Evolutionary conservation across 2,113 vertebrate genomes (phyloP).

Genomic region (Triplophysa siluroides): DNA sequence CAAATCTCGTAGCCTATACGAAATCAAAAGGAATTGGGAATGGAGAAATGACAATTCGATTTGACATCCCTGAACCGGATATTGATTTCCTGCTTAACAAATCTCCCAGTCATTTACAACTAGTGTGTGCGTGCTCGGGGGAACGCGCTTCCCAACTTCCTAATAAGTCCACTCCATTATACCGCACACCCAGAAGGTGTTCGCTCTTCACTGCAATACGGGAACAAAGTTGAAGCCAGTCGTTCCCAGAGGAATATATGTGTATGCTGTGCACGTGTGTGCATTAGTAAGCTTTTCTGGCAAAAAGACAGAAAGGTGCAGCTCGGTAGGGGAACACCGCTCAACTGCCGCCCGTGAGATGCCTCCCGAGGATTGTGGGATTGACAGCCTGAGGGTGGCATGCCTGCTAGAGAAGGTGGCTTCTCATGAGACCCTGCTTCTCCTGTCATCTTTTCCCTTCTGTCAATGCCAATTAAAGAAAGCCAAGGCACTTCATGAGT

Average conservation of each 20-base stretch:
- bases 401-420: slow-evolving; percentile 16
- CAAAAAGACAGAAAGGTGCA: slow-evolving; percentile 30
- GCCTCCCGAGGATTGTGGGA: slow-evolving; percentile 40
- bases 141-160: slow-evolving; percentile 9
- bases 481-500: slow-evolving; percentile 23
- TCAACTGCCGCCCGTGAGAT: slow-evolving; percentile 7
- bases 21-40: slow-evolving; percentile 22
- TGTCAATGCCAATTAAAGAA: slow-evolving; percentile 33
- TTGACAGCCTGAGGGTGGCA: slow-evolving; percentile 40
- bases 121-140: background rate
- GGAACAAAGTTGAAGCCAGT: background rate
- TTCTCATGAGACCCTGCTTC: slow-evolving; percentile 34
- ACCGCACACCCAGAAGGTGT: background rate
- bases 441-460: slow-evolving; percentile 8
- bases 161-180: background rate
- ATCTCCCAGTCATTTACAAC: slow-evolving; percentile 14
- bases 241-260: slow-evolving; percentile 9
- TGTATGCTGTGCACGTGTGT: slow-evolving; percentile 24
- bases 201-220: background rate
- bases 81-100: slow-evolving; percentile 12
- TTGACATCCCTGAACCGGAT: slow-evolving; percentile 3
- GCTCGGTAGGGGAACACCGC: background rate
- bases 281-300: slow-evolving; percentile 25
- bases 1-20: background rate
- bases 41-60: slow-evolving; percentile 10